Evolutionary conservation across 1,140 invertebrate species (phyloP), one percentile per base, ranked within the genome.

Genomic region (Augochlora pura): DNA sequence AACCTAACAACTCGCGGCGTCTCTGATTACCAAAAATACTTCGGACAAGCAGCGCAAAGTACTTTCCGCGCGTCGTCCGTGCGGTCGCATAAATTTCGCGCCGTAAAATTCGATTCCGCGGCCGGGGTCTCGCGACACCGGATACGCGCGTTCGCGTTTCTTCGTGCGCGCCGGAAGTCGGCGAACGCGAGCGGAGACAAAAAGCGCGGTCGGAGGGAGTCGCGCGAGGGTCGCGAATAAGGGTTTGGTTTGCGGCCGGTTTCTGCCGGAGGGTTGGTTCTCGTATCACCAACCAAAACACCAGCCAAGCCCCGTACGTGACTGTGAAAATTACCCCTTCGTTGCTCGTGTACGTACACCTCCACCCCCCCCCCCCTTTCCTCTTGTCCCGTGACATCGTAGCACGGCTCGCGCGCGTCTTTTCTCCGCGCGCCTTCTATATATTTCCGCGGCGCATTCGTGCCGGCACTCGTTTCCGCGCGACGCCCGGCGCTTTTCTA

Each of bases 281-380:
- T n/a, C 67, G 82, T 89, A 89, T 90, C 86, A 85, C 75, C 69
- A 82, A 76, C 84, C 81, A 81, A 90, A 88, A 90, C 86, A 86
- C 81, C n/a, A n/a, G n/a, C n/a, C n/a, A n/a, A 83, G 71, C 73
- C 57, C 83, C 86, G n/a, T 66, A 82, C 87, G 84, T 88, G 86
- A 87, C 87, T 69, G 84, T 84, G 82, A 80, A 87, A 89, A 88
- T 90, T 88, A 90, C 80, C 73, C n/a, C 42, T 63, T 38, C 21
- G 21, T 7, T 54, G 49, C 42, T 10, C 42, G 14, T 14, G 10
- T 54, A 18, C 16, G 52, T 68, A 74, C 69, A 64, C 64, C 27
- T 68, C 9, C 12, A 42, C 1, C 23, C 72, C 65, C 57, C 21
- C 72, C 65, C 49, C 21, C 66, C 27, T 25, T 21, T n/a, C n/a